A percentile compares a stretch with the other conserved stretches of the same genome.
Evolutionary conservation across 2,113 vertebrate genomes (phyloP).

Genomic region (Hippocampus barbouri): DNA sequence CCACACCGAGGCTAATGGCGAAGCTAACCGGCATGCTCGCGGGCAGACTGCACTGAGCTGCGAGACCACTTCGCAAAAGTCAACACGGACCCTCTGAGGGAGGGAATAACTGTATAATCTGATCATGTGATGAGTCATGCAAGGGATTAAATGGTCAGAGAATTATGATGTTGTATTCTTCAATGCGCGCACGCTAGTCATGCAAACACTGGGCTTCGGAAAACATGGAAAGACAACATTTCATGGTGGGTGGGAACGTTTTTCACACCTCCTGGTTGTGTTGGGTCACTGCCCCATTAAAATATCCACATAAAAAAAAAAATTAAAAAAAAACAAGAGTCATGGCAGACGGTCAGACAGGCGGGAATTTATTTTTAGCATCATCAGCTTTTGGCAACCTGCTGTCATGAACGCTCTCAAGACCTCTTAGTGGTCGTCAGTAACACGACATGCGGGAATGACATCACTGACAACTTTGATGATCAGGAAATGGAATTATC

Average conservation of each 20-base stretch:
- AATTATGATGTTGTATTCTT: neutral
- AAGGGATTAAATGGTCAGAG: slow-evolving; percentile 1
- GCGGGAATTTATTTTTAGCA: neutral
- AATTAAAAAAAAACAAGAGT: neutral
- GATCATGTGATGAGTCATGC: neutral
- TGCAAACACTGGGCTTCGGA: neutral
- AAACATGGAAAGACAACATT: neutral
- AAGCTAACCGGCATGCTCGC: neutral
- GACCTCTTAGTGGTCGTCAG: neutral
- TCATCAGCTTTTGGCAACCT: neutral
- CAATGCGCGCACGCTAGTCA: neutral
- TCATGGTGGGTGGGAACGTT: neutral
- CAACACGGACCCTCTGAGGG: neutral
- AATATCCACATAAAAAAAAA: neutral
- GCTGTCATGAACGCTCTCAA: neutral
- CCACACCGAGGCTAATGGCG: neutral
- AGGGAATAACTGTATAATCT: neutral
- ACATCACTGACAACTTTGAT: neutral
- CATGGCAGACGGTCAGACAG: neutral
- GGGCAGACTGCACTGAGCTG: neutral
- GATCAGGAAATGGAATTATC: neutral
- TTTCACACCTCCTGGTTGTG: neutral
- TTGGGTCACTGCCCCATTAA: neutral
- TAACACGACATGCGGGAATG: neutral
- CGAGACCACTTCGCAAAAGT: too few relatives aligned